Percentiles rank a stretch among this genome's conserved stretches.
Conservation (phyloP, 2,113 vertebrate species). For the Pseudorhombus dupliciocellatus region DNA sequence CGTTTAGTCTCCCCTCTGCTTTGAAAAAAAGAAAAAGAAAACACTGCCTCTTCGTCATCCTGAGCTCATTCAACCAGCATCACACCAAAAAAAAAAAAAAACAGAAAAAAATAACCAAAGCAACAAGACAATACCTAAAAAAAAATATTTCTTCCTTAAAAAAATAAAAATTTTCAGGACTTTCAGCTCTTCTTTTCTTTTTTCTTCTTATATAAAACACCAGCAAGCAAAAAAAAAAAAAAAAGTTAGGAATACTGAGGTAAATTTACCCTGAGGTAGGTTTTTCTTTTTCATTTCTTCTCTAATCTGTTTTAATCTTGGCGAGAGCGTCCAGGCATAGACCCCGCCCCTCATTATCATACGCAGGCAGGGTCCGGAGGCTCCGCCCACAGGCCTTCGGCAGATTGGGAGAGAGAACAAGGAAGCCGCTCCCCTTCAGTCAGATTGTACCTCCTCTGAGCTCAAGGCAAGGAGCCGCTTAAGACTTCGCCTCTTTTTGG, state of each 20-base stretch:
- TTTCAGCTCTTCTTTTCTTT: slow-evolving; percentile 86
- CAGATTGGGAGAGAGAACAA: slow-evolving; percentile 72
- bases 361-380: slow-evolving; percentile 68
- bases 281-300: slow-evolving; percentile 80
- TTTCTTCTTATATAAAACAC: slow-evolving; percentile 81
- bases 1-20: slow-evolving; percentile 37
- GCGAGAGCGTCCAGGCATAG: slow-evolving; percentile 67
- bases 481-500: slow-evolving; percentile 47
- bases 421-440: slow-evolving; percentile 66
- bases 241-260: slow-evolving; percentile 90
- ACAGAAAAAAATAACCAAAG: slow-evolving; percentile 79
- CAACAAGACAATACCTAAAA: slow-evolving; percentile 79
- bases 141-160: slow-evolving; percentile 87
- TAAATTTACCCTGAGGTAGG: slow-evolving; percentile 96
- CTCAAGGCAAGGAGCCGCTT: slow-evolving; percentile 55
- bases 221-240: slow-evolving; percentile 82
- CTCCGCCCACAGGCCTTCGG: slow-evolving; percentile 77
- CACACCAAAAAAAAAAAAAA: slow-evolving; percentile 70
- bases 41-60: slow-evolving; percentile 69
- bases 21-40: slow-evolving; percentile 18
- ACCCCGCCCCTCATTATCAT: slow-evolving; percentile 70
- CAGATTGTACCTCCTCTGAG: slow-evolving; percentile 59
- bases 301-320: slow-evolving; percentile 83
- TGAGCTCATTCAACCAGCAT: slow-evolving; percentile 81
- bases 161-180: slow-evolving; percentile 99